Base-by-base conservation (phyloP, 2,888 invertebrate genomes). In the Homarus gammarus region DNA sequence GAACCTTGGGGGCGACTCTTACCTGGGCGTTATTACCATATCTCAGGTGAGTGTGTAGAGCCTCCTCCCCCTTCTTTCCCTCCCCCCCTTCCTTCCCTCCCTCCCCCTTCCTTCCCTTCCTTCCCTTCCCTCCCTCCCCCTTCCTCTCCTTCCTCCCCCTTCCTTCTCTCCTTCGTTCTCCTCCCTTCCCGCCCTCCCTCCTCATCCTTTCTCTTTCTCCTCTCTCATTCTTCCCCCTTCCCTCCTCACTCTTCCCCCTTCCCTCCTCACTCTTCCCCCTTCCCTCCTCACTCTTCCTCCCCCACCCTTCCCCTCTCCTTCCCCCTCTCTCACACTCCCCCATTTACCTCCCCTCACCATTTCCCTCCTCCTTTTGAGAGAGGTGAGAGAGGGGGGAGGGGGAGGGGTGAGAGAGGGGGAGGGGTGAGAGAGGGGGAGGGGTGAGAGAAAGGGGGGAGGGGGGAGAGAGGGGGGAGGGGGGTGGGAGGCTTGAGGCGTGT, bases 71-170 rank as follows among this genome's bases (percentile, higher is more conserved):
- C 61, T 61, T 36, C 44, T 27, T 38, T n/a, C 38, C 36, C 44
- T 22, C 38, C 22, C 22, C 44, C 22, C 44, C 56, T 56, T 78
- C 49, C 27, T 51, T 38, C 51, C 51, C 78, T 78, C 51, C 27
- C 51, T 49, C 78, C 49, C 51, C 78, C 33, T 22, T 72, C 33
- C 31, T 38, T 72, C 72, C 38, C 72, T 72, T n/a, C 22, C 61
- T 61, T 18, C 61, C n/a, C n/a, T 61, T 61, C n/a, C 18, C 61
- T 61, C 61, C 22, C n/a, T 61, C 61, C 61, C 61, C 22, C n/a
- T 61, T 36, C 31, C 77, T 40, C 77, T 40, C 27, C n/a, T 38
- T 81, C 81, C 36, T 36, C 27, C 68, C 70, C 83, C 44, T n/a
- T 18, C 40, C n/a, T 70, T 68, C 38, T 49, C 27, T 27, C 40